Conservation (phyloP, 2,888 invertebrate genomes). For the Xestia ashworthii region DNA sequence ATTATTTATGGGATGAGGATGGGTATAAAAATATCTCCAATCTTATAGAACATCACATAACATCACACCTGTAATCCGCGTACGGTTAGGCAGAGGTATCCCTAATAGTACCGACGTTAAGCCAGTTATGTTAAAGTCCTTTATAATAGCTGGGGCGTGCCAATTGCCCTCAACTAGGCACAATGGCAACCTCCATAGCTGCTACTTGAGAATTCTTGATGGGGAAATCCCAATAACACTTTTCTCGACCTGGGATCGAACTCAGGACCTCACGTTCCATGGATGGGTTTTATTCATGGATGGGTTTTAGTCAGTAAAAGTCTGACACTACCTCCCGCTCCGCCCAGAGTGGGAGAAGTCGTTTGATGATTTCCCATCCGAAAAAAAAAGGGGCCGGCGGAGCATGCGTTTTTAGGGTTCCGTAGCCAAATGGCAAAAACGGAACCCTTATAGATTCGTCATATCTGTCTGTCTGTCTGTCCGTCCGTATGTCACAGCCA, state of each 20-base stretch:
- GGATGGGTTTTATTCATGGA: too few relatives aligned
- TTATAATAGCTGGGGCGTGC: background rate
- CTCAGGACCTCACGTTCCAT: background rate
- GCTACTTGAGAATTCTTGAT: background rate
- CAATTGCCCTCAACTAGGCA: background rate
- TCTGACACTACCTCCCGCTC: too few relatives aligned
- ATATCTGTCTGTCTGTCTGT: too few relatives aligned
- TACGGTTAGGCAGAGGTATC: background rate
- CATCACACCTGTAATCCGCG: background rate
- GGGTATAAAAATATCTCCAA: constrained; percentile 1
- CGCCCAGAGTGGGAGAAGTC: too few relatives aligned
- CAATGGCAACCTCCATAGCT: background rate
- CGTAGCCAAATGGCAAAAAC: too few relatives aligned
- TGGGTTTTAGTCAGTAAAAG: too few relatives aligned
- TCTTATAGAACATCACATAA: background rate
- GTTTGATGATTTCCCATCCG: too few relatives aligned
- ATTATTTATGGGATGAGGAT: constrained; percentile 5
- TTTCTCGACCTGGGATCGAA: background rate
- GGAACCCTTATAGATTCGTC: too few relatives aligned
- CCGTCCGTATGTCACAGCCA: too few relatives aligned
- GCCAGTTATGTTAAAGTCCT: too few relatives aligned
- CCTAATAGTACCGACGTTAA: background rate
- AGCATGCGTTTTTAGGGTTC: too few relatives aligned
- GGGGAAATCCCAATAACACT: background rate
- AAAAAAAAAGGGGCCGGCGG: too few relatives aligned